phyloP scores from a whole-genome alignment of 2,888 invertebrate species.

The Pemphredon lugubris region DNA sequence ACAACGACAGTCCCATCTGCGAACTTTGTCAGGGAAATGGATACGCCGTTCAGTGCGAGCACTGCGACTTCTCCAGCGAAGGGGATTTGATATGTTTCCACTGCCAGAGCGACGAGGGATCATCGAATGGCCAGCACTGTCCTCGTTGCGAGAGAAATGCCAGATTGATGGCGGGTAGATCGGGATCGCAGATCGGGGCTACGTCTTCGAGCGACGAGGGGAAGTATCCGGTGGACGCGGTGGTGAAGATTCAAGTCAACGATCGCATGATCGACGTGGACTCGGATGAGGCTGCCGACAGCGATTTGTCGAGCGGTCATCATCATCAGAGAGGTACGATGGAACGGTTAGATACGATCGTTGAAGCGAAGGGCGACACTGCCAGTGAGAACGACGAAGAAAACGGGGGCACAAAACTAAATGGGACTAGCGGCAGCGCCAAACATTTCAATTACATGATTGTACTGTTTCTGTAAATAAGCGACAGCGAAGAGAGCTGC shows the following conservation, averaged over 20 bases:
- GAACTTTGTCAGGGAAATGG: conserved; percentile 57
- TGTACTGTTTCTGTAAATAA: conserved; percentile 77
- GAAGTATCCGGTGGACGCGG: conserved; percentile 72
- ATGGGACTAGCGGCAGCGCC: conserved; percentile 70
- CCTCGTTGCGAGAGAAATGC: conserved; percentile 70
- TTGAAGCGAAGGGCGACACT: conserved; percentile 74
- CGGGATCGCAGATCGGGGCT: conserved; percentile 40
- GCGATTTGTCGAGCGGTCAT: conserved; percentile 59
- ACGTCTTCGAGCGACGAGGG: conserved; percentile 69
- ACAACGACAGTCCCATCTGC: conserved; percentile 52
- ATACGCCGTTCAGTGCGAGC: conserved; percentile 66
- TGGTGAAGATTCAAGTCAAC: conserved; percentile 75
- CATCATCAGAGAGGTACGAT: conserved; percentile 49
- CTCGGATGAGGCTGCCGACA: conserved; percentile 72
- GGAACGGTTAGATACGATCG: conserved; percentile 76
- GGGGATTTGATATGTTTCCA: conserved; percentile 78
- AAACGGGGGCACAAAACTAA: conserved; percentile 72
- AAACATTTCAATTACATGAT: conserved; percentile 78
- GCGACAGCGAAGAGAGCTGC: conserved; percentile 44
- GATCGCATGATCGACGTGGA: conserved; percentile 72
- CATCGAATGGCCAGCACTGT: conserved; percentile 63
- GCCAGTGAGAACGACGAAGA: conserved; percentile 72
- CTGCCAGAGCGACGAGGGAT: conserved; percentile 73
- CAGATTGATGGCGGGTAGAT: conserved; percentile 47
- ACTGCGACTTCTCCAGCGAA: conserved; percentile 71